Percentiles rank a stretch among this genome's conserved stretches.
These are phyloP conservation scores for Troilus luridus DNA, from an alignment of 2,888 invertebrate species.

Conservation along the genomic window DNA sequence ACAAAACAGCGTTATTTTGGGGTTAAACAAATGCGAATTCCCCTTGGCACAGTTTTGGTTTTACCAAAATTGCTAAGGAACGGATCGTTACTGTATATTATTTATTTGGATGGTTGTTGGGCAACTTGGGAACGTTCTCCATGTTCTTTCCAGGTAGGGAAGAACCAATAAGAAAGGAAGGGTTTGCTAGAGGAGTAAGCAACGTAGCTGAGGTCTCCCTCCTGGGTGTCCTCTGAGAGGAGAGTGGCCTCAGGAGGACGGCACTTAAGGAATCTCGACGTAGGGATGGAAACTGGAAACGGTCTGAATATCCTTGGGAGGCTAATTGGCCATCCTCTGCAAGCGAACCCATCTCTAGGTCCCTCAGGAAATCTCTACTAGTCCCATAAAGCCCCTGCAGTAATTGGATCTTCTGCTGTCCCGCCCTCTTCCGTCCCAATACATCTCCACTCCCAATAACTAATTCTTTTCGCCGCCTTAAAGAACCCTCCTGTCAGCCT, in stretches of 20 bases:
- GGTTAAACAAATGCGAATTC: too few species aligned
- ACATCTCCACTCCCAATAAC: slow-evolving; percentile 46
- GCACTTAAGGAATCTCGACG: neutral
- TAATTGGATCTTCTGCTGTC: slow-evolving; percentile 45
- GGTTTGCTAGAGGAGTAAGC: neutral
- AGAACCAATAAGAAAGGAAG: neutral
- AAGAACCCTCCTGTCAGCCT: slow-evolving; percentile 3
- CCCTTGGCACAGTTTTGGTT: too few species aligned
- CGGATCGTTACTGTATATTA: too few species aligned
- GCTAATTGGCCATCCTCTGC: slow-evolving; percentile 27
- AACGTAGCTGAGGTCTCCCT: neutral
- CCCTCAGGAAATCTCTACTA: slow-evolving; percentile 38
- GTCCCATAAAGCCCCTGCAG: slow-evolving; percentile 37
- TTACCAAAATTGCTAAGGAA: too few species aligned
- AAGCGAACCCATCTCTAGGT: slow-evolving; percentile 27
- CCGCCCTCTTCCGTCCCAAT: slow-evolving; percentile 18
- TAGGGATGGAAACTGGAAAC: neutral
- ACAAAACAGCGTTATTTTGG: too few species aligned
- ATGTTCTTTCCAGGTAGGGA: neutral
- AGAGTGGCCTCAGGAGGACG: neutral
- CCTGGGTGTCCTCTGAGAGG: neutral
- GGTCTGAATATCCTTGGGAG: neutral
- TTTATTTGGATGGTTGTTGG: neutral
- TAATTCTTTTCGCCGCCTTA: slow-evolving; percentile 20
- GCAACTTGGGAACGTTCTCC: neutral